These are phyloP conservation scores for Leucosticte australis DNA, from an alignment of 2,113 vertebrate species.

Conservation along the genomic window DNA sequence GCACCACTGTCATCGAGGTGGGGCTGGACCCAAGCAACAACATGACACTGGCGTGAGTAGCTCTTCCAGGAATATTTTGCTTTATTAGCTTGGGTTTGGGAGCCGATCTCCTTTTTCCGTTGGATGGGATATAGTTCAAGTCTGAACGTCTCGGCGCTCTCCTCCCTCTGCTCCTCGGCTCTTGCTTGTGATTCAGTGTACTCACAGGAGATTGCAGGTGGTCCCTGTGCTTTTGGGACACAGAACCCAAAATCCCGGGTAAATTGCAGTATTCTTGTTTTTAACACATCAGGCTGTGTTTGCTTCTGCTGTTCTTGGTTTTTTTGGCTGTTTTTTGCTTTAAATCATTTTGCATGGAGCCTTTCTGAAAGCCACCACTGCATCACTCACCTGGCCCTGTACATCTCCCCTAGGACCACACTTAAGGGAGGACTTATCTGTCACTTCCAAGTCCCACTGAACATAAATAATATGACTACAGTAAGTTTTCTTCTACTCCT, in stretches of 20 bases:
- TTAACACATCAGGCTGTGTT: background rate
- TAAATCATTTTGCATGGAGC: background rate
- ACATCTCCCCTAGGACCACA: background rate
- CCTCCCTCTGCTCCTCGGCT: background rate
- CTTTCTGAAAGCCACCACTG: background rate
- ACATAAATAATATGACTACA: background rate
- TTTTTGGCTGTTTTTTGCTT: background rate
- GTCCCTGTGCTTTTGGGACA: background rate
- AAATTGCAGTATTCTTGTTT: background rate
- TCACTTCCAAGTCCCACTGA: background rate
- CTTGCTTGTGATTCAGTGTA: background rate
- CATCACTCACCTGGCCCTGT: background rate
- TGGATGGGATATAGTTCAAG: background rate
- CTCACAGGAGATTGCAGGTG: background rate
- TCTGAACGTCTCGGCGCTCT: background rate
- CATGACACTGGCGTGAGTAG: conserved; percentile 93
- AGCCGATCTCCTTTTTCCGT: accelerated
- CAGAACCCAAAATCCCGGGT: background rate
- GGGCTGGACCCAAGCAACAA: conserved; percentile 91
- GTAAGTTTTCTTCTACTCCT: background rate
- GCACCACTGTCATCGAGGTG: conserved; percentile 97
- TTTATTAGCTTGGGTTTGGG: background rate
- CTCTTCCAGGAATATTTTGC: accelerated
- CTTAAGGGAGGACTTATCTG: background rate
- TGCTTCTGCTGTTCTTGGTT: background rate